These are phyloP conservation scores for Orcinus orca DNA, from an alignment of 2,113 vertebrate genomes.

Conservation along the genomic window DNA sequence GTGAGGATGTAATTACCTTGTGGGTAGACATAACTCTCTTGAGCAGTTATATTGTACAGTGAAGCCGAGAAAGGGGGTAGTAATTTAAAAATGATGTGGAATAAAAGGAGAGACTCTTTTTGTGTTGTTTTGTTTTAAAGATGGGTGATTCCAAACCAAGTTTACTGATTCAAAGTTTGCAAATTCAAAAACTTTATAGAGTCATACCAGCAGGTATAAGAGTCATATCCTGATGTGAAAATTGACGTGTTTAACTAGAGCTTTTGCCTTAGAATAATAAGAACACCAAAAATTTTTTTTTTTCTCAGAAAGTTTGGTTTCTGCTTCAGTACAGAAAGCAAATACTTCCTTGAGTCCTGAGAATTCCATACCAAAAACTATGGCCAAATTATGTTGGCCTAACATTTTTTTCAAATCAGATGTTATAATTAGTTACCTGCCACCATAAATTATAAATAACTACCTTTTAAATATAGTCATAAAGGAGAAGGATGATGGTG, in stretches of 20 bases:
- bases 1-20: background rate
- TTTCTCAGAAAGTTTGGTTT: background rate
- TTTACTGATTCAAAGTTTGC: background rate
- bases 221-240: slow-evolving; percentile 8
- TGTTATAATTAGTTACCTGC: background rate
- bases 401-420: background rate
- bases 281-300: background rate
- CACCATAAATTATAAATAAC: slow-evolving; percentile 27
- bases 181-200: background rate
- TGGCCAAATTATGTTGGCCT: background rate
- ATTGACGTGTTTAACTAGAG: slow-evolving; percentile 11
- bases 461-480: background rate
- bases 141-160: background rate
- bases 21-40: background rate
- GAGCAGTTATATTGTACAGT: background rate
- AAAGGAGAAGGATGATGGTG: slow-evolving; percentile 19
- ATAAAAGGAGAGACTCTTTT: background rate
- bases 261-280: slow-evolving; percentile 26
- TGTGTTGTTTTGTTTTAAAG: slow-evolving; percentile 39
- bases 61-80: background rate
- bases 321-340: background rate
- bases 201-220: background rate
- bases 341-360: background rate
- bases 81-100: background rate
- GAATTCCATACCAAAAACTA: background rate